These are phyloP conservation scores for Zaprionus vittiger DNA, from an alignment of 1,140 invertebrate species.

Conservation along the genomic window DNA sequence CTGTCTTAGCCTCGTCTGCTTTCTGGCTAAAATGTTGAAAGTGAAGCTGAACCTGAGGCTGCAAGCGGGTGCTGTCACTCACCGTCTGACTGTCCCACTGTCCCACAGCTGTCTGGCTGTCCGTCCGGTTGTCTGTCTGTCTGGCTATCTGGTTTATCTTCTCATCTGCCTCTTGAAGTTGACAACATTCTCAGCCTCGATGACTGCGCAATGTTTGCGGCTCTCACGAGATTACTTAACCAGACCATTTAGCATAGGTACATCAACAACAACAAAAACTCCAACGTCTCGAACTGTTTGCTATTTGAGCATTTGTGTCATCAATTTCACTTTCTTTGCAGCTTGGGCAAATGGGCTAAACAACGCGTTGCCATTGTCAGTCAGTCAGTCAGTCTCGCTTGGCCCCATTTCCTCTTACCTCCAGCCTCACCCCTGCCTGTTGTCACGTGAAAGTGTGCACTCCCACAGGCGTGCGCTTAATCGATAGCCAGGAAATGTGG, in stretches of 20 bases:
- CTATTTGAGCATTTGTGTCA: conserved; percentile 79
- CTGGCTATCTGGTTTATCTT: conserved; percentile 28
- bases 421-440: background rate
- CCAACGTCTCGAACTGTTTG: conserved; percentile 52
- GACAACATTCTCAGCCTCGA: conserved; percentile 74
- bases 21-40: conserved; percentile 35
- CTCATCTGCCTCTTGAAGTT: conserved; percentile 57
- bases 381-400: background rate
- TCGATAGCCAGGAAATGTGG: conserved; percentile 40
- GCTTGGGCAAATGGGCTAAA: conserved; percentile 57
- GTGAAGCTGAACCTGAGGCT: conserved; percentile 59
- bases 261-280: conserved; percentile 32
- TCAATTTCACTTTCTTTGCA: conserved; percentile 82
- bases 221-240: conserved; percentile 83
- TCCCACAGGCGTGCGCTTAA: conserved; percentile 68
- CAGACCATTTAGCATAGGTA: conserved; percentile 78
- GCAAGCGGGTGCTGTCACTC: conserved; percentile 41
- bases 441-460: conserved; percentile 16
- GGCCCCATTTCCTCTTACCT: background rate
- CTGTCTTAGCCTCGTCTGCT: conserved; percentile 45
- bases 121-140: too few relatives aligned
- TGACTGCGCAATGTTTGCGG: conserved; percentile 79
- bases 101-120: conserved; percentile 2
- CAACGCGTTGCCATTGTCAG: conserved; percentile 59
- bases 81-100: background rate